Conservation (phyloP, 2,797 vertebrate species). For the Champsocephalus esox region DNA sequence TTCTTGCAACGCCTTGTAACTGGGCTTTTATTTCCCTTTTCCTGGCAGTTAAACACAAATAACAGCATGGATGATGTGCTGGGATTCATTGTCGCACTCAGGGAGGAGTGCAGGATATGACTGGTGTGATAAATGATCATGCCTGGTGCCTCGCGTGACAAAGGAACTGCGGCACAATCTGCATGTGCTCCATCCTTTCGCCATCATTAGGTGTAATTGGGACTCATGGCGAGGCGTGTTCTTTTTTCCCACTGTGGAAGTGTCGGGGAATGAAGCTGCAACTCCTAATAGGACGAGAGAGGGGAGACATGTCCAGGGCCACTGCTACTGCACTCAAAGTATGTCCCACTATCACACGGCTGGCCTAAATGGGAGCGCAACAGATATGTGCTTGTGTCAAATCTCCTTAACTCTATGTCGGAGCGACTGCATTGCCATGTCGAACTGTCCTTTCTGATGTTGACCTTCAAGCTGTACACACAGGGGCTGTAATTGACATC, state of each 20-base stretch:
- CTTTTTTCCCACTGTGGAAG: constrained; percentile 56
- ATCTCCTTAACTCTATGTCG: constrained; percentile 39
- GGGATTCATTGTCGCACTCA: constrained; percentile 75
- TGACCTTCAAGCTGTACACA: constrained; percentile 59
- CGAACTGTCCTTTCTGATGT: constrained; percentile 57
- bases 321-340: constrained; percentile 47
- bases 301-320: constrained; percentile 61
- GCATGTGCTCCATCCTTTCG: constrained; percentile 82
- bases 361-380: constrained; percentile 56
- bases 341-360: constrained; percentile 47
- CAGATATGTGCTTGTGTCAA: constrained; percentile 52
- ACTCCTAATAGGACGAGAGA: constrained; percentile 69
- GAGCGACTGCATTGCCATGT: constrained; percentile 48
- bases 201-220: constrained; percentile 86
- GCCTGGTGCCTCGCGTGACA: constrained; percentile 75
- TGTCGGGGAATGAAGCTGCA: constrained; percentile 63
- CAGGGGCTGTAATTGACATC: constrained; percentile 65
- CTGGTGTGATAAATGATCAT: constrained; percentile 82
- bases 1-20: constrained; percentile 70
- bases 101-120: constrained; percentile 81
- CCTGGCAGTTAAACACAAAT: constrained; percentile 84
- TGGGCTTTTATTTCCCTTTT: constrained; percentile 79
- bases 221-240: constrained; percentile 78
- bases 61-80: constrained; percentile 77
- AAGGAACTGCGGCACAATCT: constrained; percentile 79